Base-by-base conservation (phyloP, 2,797 vertebrate genomes). In the Myotis findleyi region DNA sequence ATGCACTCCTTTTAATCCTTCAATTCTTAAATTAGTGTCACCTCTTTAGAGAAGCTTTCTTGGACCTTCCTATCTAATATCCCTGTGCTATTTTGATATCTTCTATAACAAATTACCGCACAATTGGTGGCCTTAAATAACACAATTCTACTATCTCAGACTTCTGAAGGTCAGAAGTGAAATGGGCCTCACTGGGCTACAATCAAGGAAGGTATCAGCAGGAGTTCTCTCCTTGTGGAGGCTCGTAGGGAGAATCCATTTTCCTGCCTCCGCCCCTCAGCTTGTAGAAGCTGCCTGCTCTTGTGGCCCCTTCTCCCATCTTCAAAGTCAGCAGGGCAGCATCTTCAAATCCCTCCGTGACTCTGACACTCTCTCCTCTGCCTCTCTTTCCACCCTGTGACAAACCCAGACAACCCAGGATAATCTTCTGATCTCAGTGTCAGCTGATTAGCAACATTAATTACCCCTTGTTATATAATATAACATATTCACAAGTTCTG, bases 121-220 rank as follows among this genome's bases (percentile, higher is more conserved):
- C 27, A 79, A 57, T 13, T 36, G 18, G 55, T 53, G 41, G 11
- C 59, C 89, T 91, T 59, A 83, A 83, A 91, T 38, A 71, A 66
- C 30, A 53, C 55, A 83, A 36, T 75, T 53, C 27, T 72, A 84
- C 57, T 55, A 38, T 51, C 30, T 57, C 72, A 71, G 17, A 33
- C 21, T 88, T 92, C 38, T 38, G 38, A 73, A 51, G 11, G 14
- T 95, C 44, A 69, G 25, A 85, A 91, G 36, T 7, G 36, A 89
- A 87, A 72, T 79, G 30, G 9, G 18, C 89, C 57, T 89, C 38
- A 41, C 25, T 68, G 73, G 30, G 55, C n/a, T 72, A 93, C 95
- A 72, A 38, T 21, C 33, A 55, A 57, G 36, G n/a, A 36, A 33
- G 49, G 18, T 23, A 77, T 33, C 53, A 83, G 5, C 64, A 71